These are phyloP conservation scores for Cantharis lateralis DNA, from an alignment of 2,888 invertebrate genomes.

Conservation along the genomic window DNA sequence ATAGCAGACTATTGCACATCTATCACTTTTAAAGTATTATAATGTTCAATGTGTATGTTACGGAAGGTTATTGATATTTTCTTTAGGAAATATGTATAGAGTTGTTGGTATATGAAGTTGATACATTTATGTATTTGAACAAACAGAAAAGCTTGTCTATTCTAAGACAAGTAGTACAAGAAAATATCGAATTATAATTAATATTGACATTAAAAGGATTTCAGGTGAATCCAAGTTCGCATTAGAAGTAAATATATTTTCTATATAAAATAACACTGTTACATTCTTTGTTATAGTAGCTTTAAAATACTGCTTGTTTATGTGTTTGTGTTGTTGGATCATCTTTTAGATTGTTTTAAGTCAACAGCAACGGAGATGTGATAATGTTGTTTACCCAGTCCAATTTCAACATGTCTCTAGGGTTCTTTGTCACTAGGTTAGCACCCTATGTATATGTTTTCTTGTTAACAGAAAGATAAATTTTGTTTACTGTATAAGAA, in stretches of 20 bases:
- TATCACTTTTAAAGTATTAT: background rate
- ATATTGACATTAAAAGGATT: background rate
- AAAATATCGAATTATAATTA: background rate
- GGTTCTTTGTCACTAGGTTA: slow-evolving; percentile 24
- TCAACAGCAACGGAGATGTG: slow-evolving; percentile 26
- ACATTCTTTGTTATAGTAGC: background rate
- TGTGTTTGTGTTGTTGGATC: slow-evolving; percentile 3
- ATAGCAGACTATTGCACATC: background rate
- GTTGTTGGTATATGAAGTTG: background rate
- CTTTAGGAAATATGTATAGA: background rate
- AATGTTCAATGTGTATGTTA: no score
- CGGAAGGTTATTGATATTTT: no score
- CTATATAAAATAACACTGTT: background rate
- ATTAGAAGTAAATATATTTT: background rate
- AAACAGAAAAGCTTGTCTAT: background rate
- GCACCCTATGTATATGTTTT: slow-evolving; percentile 24
- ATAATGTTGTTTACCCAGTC: slow-evolving; percentile 28
- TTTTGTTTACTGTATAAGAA: slow-evolving; percentile 26
- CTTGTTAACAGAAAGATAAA: slow-evolving; percentile 16
- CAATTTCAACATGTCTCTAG: slow-evolving; percentile 24
- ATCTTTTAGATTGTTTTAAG: slow-evolving; percentile 27
- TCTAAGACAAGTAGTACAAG: background rate
- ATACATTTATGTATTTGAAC: background rate
- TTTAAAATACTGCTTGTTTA: background rate
- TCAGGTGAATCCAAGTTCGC: background rate